phyloP scores from a whole-genome alignment of 2,797 vertebrate species.

The Neopelma chrysocephalum region DNA sequence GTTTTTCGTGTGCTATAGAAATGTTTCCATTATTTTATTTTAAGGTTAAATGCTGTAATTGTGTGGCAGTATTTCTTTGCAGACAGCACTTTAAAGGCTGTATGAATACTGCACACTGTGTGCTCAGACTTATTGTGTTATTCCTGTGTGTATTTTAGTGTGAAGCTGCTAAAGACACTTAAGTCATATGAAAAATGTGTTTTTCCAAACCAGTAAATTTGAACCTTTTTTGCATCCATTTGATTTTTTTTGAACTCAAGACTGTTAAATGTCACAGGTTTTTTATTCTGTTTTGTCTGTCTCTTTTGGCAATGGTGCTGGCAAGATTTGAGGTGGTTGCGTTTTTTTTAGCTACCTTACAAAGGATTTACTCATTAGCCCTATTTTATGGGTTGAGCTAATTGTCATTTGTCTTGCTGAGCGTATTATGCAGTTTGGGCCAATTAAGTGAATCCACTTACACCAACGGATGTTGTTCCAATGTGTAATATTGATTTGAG shows the following conservation, averaged over 20 bases:
- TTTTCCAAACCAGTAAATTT: constrained; percentile 34
- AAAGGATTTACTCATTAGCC: constrained; percentile 68
- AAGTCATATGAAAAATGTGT: not conserved
- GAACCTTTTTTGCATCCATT: constrained; percentile 1
- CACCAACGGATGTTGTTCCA: constrained; percentile 44
- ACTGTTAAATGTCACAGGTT: not conserved
- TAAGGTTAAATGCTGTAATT: not conserved
- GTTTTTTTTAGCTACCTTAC: constrained; percentile 39
- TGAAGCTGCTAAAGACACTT: not conserved
- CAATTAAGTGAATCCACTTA: constrained; percentile 70
- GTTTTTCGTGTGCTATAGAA: not conserved
- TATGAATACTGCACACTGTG: not conserved
- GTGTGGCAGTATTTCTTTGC: not conserved
- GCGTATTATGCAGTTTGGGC: constrained; percentile 63
- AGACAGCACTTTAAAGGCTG: not conserved
- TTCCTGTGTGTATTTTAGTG: not conserved
- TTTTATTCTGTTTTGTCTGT: constrained; percentile 52
- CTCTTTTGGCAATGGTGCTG: not conserved
- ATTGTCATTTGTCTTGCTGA: constrained; percentile 73
- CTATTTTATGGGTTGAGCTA: constrained; percentile 69
- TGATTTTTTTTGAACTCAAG: not conserved
- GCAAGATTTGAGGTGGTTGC: constrained; percentile 11
- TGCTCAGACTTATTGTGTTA: not conserved
- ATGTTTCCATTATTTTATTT: not conserved
- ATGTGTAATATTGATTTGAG: constrained; percentile 64